phyloP scores from a whole-genome alignment of 1,140 invertebrate species.

The Chrysopa pallens region DNA sequence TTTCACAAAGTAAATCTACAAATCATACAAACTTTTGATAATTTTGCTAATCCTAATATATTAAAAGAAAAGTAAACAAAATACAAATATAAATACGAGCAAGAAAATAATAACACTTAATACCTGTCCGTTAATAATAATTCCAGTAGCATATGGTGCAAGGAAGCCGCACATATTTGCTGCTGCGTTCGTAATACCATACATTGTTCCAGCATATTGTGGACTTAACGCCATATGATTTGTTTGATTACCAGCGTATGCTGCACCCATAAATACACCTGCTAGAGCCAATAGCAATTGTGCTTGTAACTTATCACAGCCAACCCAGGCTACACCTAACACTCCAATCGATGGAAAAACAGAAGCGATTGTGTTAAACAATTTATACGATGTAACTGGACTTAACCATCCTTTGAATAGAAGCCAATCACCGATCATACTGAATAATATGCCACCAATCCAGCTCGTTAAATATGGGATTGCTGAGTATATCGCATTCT shows the following conservation, averaged over 20 bases:
- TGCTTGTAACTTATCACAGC: conserved; percentile 49
- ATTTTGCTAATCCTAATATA: too few species aligned
- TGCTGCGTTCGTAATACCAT: conserved; percentile 75
- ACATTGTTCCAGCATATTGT: conserved; percentile 68
- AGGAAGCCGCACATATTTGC: conserved; percentile 75
- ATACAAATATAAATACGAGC: too few species aligned
- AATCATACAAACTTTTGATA: too few species aligned
- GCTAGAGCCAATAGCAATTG: conserved; percentile 50
- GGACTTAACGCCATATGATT: conserved; percentile 79
- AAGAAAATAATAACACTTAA: conserved; percentile 14
- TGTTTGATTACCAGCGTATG: conserved; percentile 65
- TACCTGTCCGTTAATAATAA: conserved; percentile 48
- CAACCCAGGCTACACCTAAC: conserved; percentile 55
- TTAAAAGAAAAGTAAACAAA: too few species aligned
- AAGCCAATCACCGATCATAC: conserved; percentile 50
- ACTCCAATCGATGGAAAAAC: conserved; percentile 54
- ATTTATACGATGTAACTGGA: conserved; percentile 45
- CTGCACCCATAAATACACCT: conserved; percentile 51
- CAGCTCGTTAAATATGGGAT: conserved; percentile 61
- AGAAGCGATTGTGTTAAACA: conserved; percentile 58
- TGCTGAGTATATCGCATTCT: conserved; percentile 64
- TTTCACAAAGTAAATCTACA: too few species aligned
- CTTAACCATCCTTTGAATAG: conserved; percentile 40
- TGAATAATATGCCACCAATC: conserved; percentile 48
- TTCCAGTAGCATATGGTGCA: conserved; percentile 61